Conservation (phyloP, 2,888 invertebrate genomes). For the Eledona agricola region DNA sequence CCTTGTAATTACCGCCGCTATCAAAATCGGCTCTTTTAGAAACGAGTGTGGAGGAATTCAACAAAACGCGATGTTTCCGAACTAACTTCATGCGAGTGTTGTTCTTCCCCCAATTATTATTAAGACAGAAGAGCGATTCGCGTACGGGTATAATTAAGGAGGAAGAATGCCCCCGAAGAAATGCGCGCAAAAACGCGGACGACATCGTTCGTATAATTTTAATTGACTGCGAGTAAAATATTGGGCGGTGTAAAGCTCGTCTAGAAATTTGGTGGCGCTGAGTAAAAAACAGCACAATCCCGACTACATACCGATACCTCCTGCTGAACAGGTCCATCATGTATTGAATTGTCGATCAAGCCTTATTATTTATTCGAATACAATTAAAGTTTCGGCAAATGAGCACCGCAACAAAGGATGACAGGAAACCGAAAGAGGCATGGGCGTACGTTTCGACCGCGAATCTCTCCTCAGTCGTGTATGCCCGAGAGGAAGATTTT, state of each 20-base stretch:
- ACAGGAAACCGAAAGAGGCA: conserved; percentile 29
- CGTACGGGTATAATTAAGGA: conserved; percentile 25
- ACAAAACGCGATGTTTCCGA: conserved; percentile 47
- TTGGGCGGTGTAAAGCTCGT: conserved; percentile 47
- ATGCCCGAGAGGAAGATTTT: conserved; percentile 34
- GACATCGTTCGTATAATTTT: conserved; percentile 46
- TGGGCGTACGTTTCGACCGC: conserved; percentile 27
- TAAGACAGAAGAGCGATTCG: conserved; percentile 12
- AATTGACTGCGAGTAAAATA: conserved; percentile 52
- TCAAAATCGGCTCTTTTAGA: no score
- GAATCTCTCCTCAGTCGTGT: conserved; percentile 16
- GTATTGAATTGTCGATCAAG: conserved; percentile 58
- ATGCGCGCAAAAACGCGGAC: conserved; percentile 18
- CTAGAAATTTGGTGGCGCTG: conserved; percentile 52
- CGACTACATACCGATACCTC: conserved; percentile 52
- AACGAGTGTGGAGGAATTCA: no score
- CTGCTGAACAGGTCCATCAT: conserved; percentile 53
- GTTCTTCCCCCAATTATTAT: conserved; percentile 27
- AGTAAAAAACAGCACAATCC: conserved; percentile 49
- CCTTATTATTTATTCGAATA: conserved; percentile 57
- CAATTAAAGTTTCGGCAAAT: conserved; percentile 58
- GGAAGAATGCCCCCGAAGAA: conserved; percentile 26
- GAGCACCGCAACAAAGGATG: conserved; percentile 50
- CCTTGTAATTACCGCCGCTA: no score
- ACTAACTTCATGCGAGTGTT: conserved; percentile 11